Base-by-base conservation (phyloP, 2,113 vertebrate species). In the Brachypodius melanocephalos region DNA sequence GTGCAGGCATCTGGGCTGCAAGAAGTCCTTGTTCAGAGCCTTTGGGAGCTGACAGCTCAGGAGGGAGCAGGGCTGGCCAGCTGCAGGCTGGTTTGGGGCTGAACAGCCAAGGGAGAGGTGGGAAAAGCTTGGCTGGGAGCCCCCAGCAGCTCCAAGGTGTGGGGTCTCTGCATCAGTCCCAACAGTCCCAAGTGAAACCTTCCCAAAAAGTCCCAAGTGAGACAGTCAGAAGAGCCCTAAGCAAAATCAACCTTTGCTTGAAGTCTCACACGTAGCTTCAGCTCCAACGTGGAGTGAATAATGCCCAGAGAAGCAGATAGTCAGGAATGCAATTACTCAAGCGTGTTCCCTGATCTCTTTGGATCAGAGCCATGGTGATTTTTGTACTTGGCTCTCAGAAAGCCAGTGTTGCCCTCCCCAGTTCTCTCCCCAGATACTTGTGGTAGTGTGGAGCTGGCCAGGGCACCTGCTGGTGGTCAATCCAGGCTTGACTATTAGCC, bases 401-500 rank as follows among this genome's bases (percentile, higher is more conserved):
- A 89, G 58, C 29, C 34, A 32, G 32, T n/a, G 66, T 13, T 91
- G 86, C 81, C 88, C 93, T 91, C 93, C 63, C 57, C n/a, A 54
- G 26, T 34, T 74, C 94, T 61, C 91, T 95, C 86, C 61, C 85
- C 67, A 63, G 82, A 89, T 96, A 77, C 32, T 77, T 96, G 96
- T 91, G 96, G 96, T 94, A 95, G 92, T 12, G 34, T 2, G 8
- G 72, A 67, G 86, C 77, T 89, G 92, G 90, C 86, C 77, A 89
- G 91, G 84, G 79, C 88, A 96, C 71, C 85, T 13, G 76, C 81
- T 8, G 2, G 91, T 97, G 96, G 94, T 96, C 94, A 97, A 2
- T 59, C 92, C 28, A n/a, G 25, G 93, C 90, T 95, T 97, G 95
- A 96, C 59, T 90, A 86, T 96, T 93, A 93, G 93, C 95, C 94